Evolutionary conservation across 2,113 vertebrate genomes (phyloP), one percentile per base, ranked within the genome.

Genomic region (Bostrychus sinensis): DNA sequence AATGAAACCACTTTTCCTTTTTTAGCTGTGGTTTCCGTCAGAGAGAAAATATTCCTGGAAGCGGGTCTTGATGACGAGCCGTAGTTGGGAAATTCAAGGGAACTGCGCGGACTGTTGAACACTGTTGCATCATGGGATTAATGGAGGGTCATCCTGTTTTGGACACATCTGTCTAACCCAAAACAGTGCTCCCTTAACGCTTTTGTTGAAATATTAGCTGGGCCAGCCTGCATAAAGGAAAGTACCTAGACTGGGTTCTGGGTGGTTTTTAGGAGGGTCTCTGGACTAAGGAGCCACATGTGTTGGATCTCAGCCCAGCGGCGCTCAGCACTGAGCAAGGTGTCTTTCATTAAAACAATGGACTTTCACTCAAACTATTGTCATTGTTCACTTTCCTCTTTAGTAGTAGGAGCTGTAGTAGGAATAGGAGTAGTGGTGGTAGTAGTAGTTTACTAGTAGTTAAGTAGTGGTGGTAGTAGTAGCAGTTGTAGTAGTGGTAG

Each of bases 1-100:
- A n/a, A n/a, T 25, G 14, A 26, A 53, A 32, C 23, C 13, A 25
- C 34, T 32, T 9, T 26, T 12, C 4, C 26, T 42, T 28, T 59
- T 39, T 54, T 30, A 55, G 59, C 69, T 63, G 53, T 46, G 76
- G 38, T 62, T 77, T 36, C 17, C 22, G 59, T 66, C 6, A 5
- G 72, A 77, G 71, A 77, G 71, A 59, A 80, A 48, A 12, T 11
- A 41, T 74, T 81, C 51, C 72, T 77, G 67, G 62, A 70, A 84
- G 82, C 73, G 73, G 50, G 55, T 68, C 62, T 39, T 62, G 23
- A 67, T 64, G 62, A 59, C 37, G 6, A 74, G 75, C 67, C 72
- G 51, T 70, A 84, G 70, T 51, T 87, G 86, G 84, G 88, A 89
- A 88, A 75, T 48, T 70, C 14, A 41, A 63, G 82, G 84, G 88